A percentile compares a stretch with the other conserved stretches of the same genome.
phyloP scores from a whole-genome alignment of 37 sponge, comb jelly and placozoan species.

The Agelas oroides region DNA sequence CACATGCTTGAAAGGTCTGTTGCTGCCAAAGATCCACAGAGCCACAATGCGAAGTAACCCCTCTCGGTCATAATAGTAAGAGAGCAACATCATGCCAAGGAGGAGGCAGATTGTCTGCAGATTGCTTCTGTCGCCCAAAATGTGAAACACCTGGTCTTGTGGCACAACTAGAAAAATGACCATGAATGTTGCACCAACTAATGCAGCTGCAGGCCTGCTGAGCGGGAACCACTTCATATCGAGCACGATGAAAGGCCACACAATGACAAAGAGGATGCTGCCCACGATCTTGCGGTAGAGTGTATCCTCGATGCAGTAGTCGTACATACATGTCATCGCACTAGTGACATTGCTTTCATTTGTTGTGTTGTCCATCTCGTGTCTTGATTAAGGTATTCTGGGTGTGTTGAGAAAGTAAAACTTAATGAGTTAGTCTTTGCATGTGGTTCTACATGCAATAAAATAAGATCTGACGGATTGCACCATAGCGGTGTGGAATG shows the following conservation, averaged over 20 bases:
- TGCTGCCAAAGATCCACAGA: constrained; percentile 60
- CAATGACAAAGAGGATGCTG: constrained; percentile 67
- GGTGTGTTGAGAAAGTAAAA: too few species aligned
- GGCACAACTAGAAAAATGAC: constrained; percentile 71
- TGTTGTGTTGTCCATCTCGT: background rate
- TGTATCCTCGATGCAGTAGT: background rate
- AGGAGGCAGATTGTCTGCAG: constrained; percentile 83
- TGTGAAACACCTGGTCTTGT: constrained; percentile 69
- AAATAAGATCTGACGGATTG: too few species aligned
- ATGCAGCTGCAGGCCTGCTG: constrained; percentile 79
- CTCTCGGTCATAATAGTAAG: constrained; percentile 84
- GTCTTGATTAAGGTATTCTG: background rate
- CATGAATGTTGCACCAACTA: constrained; percentile 76
- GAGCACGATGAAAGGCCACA: constrained; percentile 88
- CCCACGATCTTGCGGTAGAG: constrained; percentile 68
- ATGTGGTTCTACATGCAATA: too few species aligned
- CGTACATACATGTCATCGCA: background rate
- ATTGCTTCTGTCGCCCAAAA: constrained; percentile 55
- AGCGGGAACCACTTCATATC: constrained; percentile 86
- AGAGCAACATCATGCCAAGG: constrained; percentile 89
- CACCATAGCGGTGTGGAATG: too few species aligned
- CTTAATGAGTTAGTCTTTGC: too few species aligned
- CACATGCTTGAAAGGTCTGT: constrained; percentile 61
- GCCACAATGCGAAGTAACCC: constrained; percentile 66
- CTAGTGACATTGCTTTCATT: background rate